Conservation (phyloP, 2,797 vertebrate genomes). For the Lacerta bilineata region DNA sequence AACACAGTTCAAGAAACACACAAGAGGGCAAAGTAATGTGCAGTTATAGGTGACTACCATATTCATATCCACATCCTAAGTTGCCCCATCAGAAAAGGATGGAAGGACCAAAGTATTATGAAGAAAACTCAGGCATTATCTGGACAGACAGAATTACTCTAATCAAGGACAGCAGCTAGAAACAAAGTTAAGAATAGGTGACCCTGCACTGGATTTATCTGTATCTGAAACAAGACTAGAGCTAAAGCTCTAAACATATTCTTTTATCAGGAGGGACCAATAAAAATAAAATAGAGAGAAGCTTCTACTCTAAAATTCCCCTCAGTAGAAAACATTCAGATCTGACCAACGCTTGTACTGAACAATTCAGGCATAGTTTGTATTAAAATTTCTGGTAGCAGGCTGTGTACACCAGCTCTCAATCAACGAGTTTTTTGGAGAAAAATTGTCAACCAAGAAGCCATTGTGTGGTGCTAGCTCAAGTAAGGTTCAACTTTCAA, state of each 20-base stretch:
- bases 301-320: conserved; percentile 46
- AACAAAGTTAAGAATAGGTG: conserved; percentile 45
- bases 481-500: conserved; percentile 50
- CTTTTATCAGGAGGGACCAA: conserved; percentile 25
- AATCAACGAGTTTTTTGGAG: conserved; percentile 25
- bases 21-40: conserved; percentile 69
- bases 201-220: conserved; percentile 40
- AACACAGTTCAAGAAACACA: conserved; percentile 81
- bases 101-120: conserved; percentile 26
- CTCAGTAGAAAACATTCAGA: conserved; percentile 42
- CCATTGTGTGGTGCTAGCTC: conserved; percentile 44
- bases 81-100: not conserved
- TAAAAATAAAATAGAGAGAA: conserved; percentile 13
- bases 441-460: conserved; percentile 64
- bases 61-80: conserved; percentile 16
- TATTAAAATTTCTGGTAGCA: conserved; percentile 61
- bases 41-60: not conserved
- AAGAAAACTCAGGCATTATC: conserved; percentile 36
- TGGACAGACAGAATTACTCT: not conserved
- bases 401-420: not conserved
- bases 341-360: conserved; percentile 56
- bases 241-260: conserved; percentile 44
- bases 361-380: conserved; percentile 60
- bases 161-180: conserved; percentile 58
- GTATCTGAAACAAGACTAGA: conserved; percentile 56